Percentiles rank a stretch among this genome's conserved stretches.
Conservation (phyloP, 2,113 vertebrate species). For the Petaurus breviceps region DNA sequence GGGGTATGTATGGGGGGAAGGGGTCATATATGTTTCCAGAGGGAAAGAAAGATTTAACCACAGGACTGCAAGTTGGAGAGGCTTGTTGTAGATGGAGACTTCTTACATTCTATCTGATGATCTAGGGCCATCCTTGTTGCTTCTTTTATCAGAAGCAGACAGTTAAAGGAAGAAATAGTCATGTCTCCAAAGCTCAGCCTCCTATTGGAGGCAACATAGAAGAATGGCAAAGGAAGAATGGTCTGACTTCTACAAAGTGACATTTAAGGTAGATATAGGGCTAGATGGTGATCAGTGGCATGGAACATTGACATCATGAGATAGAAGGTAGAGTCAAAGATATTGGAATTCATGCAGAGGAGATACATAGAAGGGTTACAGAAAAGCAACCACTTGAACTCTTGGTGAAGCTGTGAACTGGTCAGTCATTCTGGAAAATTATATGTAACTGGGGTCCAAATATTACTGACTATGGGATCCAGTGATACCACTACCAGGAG, state of each 20-base stretch:
- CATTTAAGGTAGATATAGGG: background rate
- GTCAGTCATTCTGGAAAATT: too few species aligned
- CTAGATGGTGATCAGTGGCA: too few species aligned
- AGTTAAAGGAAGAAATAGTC: background rate
- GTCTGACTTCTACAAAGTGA: background rate
- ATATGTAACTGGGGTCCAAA: too few species aligned
- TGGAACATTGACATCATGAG: background rate
- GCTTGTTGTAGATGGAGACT: background rate
- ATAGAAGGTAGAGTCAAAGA: background rate
- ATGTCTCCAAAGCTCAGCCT: background rate
- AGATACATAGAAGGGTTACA: background rate
- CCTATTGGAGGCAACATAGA: background rate
- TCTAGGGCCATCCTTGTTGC: background rate
- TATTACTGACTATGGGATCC: too few species aligned
- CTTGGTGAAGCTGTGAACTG: too few species aligned
- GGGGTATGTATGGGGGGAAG: too few species aligned
- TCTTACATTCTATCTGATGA: background rate
- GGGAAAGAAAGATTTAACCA: background rate
- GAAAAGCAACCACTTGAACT: background rate
- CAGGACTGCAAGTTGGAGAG: background rate
- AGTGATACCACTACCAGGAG: too few species aligned
- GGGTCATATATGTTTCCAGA: background rate
- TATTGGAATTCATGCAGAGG: background rate
- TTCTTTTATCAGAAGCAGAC: background rate
- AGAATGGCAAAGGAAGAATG: background rate